Evolutionary conservation across 37 sponge, comb jelly and placozoan species (phyloP).

Genomic region (Petrosia ficiformis): DNA sequence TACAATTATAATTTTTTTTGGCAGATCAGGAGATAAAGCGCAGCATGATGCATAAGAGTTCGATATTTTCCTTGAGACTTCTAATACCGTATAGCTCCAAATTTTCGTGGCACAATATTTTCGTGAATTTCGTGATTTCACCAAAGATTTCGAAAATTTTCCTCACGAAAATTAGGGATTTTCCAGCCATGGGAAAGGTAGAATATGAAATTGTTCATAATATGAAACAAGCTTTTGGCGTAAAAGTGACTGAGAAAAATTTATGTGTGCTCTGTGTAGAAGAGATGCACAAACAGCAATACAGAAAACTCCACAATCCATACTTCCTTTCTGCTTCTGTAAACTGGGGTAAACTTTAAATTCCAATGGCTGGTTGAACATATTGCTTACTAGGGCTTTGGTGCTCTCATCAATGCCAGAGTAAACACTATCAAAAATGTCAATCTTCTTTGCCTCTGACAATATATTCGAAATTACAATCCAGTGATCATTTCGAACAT

Average conservation of each 20-base stretch:
- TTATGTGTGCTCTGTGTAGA: not conserved
- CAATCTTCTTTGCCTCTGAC: not conserved
- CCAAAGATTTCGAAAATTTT: too few species aligned
- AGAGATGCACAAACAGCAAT: not conserved
- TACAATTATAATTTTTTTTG: too few species aligned
- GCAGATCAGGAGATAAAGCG: too few species aligned
- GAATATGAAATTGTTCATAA: not conserved
- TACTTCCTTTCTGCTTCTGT: slow-evolving; percentile 10
- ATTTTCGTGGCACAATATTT: too few species aligned
- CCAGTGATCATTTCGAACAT: not conserved
- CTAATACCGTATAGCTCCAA: too few species aligned
- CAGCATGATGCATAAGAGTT: too few species aligned
- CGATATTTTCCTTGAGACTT: too few species aligned
- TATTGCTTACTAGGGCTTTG: not conserved
- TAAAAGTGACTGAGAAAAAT: slow-evolving; percentile 2
- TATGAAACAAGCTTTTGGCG: not conserved
- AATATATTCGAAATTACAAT: slow-evolving; percentile 3
- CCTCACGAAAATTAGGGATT: too few species aligned
- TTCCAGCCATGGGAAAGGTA: slow-evolving; percentile 4
- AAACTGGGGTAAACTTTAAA: not conserved
- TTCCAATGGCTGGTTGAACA: not conserved
- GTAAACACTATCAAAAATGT: not conserved
- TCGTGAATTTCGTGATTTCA: too few species aligned
- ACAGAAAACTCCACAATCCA: not conserved
- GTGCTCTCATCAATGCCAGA: not conserved